These are phyloP conservation scores for Natrix natrix DNA, from an alignment of 2,797 vertebrate species.

Conservation along the genomic window DNA sequence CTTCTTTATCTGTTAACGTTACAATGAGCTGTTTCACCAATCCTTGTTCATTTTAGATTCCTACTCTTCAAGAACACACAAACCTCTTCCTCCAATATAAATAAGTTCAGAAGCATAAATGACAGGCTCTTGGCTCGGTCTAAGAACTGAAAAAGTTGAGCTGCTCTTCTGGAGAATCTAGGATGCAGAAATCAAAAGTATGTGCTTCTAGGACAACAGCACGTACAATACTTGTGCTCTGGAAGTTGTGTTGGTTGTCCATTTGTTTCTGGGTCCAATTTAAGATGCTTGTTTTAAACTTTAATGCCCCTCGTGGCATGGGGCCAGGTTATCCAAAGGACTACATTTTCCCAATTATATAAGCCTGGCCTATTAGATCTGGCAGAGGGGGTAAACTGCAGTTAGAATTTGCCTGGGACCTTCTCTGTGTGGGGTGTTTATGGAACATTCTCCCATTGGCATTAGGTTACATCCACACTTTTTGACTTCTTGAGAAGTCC, in stretches of 20 bases:
- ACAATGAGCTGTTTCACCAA: not conserved
- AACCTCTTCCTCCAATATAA: not conserved
- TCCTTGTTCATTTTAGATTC: not conserved
- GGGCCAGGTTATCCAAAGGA: not conserved
- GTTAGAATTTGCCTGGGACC: not conserved
- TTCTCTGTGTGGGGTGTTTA: not conserved
- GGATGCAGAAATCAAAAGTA: not conserved
- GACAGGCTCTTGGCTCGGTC: not conserved
- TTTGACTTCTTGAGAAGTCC: not conserved
- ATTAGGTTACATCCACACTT: not conserved
- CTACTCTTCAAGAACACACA: not conserved
- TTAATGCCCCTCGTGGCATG: not conserved
- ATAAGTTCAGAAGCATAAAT: not conserved
- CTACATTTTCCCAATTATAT: not conserved
- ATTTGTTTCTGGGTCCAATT: not conserved
- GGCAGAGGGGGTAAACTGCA: not conserved
- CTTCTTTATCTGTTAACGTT: not conserved
- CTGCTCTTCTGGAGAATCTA: not conserved
- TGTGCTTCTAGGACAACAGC: not conserved
- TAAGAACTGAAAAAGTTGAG: not conserved
- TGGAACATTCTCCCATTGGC: not conserved
- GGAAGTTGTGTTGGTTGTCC: not conserved
- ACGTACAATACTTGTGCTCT: not conserved
- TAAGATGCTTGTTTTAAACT: not conserved
- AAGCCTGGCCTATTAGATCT: not conserved